Evolutionary conservation across 2,888 invertebrate species (phyloP).

Genomic region (Plusia festucae): DNA sequence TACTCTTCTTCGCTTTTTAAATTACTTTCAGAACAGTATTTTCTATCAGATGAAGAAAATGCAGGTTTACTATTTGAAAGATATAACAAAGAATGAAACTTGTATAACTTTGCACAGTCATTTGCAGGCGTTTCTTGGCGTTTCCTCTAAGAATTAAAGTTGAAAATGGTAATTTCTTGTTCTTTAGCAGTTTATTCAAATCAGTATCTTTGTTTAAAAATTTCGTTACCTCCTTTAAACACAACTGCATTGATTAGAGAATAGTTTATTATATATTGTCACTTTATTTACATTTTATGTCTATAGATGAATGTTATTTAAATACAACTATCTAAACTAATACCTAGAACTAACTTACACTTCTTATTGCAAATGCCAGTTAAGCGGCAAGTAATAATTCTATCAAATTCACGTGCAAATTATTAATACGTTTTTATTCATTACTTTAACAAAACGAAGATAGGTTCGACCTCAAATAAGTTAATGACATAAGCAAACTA

Average conservation of each 20-base stretch:
- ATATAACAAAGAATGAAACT: constrained; percentile 66
- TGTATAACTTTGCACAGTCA: constrained; percentile 63
- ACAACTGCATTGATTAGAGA: background rate
- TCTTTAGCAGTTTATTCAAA: constrained; percentile 57
- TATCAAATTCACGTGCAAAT: no score
- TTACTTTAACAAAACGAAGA: background rate
- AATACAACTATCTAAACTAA: background rate
- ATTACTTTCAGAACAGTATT: constrained; percentile 61
- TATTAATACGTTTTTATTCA: background rate
- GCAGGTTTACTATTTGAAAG: constrained; percentile 63
- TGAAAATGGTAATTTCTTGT: constrained; percentile 67
- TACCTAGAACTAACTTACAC: background rate
- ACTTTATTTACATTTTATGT: background rate
- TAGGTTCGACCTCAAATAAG: background rate
- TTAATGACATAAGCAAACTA: constrained; percentile 4
- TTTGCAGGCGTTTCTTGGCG: constrained; percentile 67
- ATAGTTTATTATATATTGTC: background rate
- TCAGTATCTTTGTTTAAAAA: constrained; percentile 43
- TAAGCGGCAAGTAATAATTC: background rate
- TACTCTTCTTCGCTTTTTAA: constrained; percentile 53
- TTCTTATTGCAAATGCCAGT: background rate
- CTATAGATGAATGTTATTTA: background rate
- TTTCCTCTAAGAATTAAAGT: constrained; percentile 68
- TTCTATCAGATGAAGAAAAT: constrained; percentile 60
- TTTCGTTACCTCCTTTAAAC: background rate